Evolutionary conservation across 2,797 vertebrate species (phyloP), one percentile per base, ranked within the genome.

Genomic region (Premnoplex brunnescens): DNA sequence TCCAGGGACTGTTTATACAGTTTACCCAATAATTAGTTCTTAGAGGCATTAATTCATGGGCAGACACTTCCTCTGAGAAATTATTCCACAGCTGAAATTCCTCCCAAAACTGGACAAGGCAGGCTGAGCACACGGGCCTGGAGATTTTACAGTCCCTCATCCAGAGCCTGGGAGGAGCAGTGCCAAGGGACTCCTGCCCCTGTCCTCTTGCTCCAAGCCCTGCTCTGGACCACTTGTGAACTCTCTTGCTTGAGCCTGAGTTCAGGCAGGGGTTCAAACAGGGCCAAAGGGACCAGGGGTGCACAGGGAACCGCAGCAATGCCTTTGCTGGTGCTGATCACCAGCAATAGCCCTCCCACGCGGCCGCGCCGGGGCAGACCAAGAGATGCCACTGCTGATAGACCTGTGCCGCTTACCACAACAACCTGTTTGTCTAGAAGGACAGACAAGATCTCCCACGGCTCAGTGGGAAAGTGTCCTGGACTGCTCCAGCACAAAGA

Each of bases 21-120:
- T 79, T 94, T 85, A 80, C 82, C 88, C 91, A 93, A 75, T 89
- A 95, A 95, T 95, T 91, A 96, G 43, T 93, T 95, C 83, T 95
- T 80, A 86, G 76, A 95, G 62, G 88, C 83, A 93, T 81, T 86
- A 91, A 95, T 94, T 88, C 93, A 72, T 46, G 80, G 85, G 89
- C 69, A 95, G 88, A 80, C 36, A 41, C 88, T 94, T 95, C 91
- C 80, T 95, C 73, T 54, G 93, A 95, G 74, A 95, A 95, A 91
- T 86, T 59, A 85, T 46, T 92, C 63, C 67, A 54, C 51, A 85
- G 79, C 93, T 85, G 82, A 85, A 91, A 79, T 79, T 73, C 78
- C 81, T 95, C 72, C 62, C 60, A 14, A 81, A 72, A 69, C 85
- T 81, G 96, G 88, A 67, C 0, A 1, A 78, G 67, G 77, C 52